A percentile compares a stretch with the other conserved stretches of the same genome.
Conservation (phyloP, 2,797 vertebrate genomes). For the Otus scops region DNA sequence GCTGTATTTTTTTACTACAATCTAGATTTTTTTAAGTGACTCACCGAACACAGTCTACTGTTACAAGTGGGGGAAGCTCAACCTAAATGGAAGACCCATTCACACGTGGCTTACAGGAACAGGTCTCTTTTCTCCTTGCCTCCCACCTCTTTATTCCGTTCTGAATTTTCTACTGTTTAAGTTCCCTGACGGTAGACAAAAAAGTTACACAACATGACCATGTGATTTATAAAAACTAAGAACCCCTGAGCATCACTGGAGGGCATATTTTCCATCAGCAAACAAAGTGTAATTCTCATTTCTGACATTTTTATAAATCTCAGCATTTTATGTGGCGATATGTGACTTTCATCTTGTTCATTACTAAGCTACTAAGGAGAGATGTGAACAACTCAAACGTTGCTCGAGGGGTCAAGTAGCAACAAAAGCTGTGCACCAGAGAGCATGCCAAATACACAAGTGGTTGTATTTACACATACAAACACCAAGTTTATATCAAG, state of each 20-base stretch:
- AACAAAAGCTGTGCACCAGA: background rate
- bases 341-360: background rate
- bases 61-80: background rate
- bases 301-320: background rate
- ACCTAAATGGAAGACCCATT: background rate
- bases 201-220: fast-evolving
- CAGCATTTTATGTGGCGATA: background rate
- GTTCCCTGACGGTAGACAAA: background rate
- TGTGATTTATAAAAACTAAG: fast-evolving
- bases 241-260: background rate
- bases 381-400: background rate
- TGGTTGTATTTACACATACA: background rate
- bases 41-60: fast-evolving
- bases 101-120: background rate
- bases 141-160: background rate
- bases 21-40: background rate
- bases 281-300: background rate
- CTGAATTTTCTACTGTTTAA: background rate
- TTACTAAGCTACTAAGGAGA: background rate
- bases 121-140: background rate
- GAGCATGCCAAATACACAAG: background rate
- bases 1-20: background rate
- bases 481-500: background rate
- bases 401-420: background rate
- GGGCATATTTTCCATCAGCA: background rate